Evolutionary conservation across 2,888 invertebrate species (phyloP).

Genomic region (Macaria notata): DNA sequence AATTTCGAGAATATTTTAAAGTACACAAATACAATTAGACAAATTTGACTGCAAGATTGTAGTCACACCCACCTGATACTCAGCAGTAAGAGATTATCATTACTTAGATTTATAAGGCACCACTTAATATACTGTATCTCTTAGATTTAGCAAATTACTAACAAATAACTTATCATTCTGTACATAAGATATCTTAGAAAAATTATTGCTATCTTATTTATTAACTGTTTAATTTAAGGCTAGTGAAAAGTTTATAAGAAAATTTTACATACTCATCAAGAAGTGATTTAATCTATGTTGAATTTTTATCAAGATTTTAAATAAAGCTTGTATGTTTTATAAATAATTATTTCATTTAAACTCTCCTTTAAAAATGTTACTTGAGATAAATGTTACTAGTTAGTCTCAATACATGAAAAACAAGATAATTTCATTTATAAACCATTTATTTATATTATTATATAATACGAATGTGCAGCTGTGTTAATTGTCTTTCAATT

Average conservation of each 20-base stretch:
- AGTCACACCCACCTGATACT: slow-evolving; percentile 17
- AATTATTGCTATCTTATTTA: slow-evolving; percentile 17
- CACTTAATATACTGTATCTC: background rate
- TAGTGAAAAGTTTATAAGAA: slow-evolving; percentile 60
- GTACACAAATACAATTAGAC: too few relatives aligned
- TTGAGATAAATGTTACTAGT: too few relatives aligned
- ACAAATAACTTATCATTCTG: slow-evolving; percentile 30
- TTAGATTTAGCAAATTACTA: slow-evolving; percentile 4
- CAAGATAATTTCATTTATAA: too few relatives aligned
- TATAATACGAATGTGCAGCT: too few relatives aligned
- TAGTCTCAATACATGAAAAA: too few relatives aligned
- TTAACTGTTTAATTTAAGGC: slow-evolving; percentile 60
- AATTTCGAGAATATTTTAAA: too few relatives aligned
- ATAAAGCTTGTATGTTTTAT: slow-evolving; percentile 17
- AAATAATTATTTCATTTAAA: background rate
- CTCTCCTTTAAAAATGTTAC: background rate
- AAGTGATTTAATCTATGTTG: slow-evolving; percentile 36
- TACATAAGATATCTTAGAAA: slow-evolving; percentile 35
- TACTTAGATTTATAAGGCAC: background rate
- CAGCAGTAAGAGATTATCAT: slow-evolving; percentile 18
- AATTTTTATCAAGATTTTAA: slow-evolving; percentile 16
- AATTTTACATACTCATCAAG: slow-evolving; percentile 14
- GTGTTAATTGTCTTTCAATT: too few relatives aligned
- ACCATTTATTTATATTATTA: too few relatives aligned
- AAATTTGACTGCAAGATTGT: too few relatives aligned